Evolutionary conservation across 2,113 vertebrate genomes (phyloP).

Genomic region (Cettia cetti): DNA sequence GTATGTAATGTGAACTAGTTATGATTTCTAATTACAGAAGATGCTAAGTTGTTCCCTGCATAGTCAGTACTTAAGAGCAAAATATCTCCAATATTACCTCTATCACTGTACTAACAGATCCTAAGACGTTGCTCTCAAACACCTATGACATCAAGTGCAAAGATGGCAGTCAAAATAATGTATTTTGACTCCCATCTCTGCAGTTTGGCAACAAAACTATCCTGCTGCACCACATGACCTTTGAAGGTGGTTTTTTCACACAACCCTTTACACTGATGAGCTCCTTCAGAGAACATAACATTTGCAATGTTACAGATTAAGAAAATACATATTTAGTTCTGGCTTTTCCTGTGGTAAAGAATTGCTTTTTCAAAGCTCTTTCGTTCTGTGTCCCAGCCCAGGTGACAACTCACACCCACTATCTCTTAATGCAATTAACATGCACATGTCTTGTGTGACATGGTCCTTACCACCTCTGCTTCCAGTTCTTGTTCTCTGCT

Average conservation of each 20-base stretch:
- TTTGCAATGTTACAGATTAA: not conserved
- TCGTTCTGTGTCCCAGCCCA: not conserved
- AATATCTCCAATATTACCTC: not conserved
- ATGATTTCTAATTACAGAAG: not conserved
- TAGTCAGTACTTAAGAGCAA: not conserved
- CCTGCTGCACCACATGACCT: not conserved
- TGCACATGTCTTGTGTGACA: not conserved
- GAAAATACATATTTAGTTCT: not conserved
- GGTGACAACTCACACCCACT: not conserved
- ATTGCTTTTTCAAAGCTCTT: not conserved
- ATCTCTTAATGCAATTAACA: constrained; percentile 33
- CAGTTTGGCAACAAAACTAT: not conserved
- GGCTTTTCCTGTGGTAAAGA: not conserved
- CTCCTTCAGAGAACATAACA: not conserved
- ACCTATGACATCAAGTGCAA: not conserved
- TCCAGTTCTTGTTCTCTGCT: not conserved
- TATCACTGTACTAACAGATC: not conserved
- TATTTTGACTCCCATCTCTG: not conserved
- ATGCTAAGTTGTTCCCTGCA: not conserved
- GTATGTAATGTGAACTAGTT: not conserved
- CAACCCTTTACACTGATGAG: not conserved
- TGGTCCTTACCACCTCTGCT: not conserved
- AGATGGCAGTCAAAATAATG: not conserved
- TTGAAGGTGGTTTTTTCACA: not conserved
- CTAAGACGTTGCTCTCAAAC: not conserved